phyloP scores from a whole-genome alignment of 1,140 invertebrate species.

The Sinonovacula constricta region DNA sequence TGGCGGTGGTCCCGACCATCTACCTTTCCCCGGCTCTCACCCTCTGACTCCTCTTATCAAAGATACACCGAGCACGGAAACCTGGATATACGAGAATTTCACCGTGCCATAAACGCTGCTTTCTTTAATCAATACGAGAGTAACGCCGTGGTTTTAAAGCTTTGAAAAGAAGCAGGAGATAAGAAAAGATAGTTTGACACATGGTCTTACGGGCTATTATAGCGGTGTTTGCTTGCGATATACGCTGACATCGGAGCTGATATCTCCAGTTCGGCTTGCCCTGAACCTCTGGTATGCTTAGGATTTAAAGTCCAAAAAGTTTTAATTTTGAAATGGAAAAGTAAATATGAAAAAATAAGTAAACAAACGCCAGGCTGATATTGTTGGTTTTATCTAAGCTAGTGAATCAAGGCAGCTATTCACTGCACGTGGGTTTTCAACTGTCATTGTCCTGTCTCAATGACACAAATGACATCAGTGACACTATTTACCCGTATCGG shows the following conservation, averaged over 20 bases:
- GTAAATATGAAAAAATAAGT: constrained; percentile 45
- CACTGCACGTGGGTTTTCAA: too few species aligned
- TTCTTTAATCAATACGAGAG: constrained; percentile 42
- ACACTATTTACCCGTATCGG: too few species aligned
- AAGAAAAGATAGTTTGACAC: constrained; percentile 53
- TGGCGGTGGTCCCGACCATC: not conserved
- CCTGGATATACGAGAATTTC: constrained; percentile 40
- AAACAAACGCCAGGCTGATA: not conserved
- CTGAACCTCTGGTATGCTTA: constrained; percentile 49
- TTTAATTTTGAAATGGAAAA: constrained; percentile 55
- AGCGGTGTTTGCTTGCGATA: constrained; percentile 46
- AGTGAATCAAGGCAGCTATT: too few species aligned
- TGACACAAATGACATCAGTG: too few species aligned
- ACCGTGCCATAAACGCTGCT: constrained; percentile 27
- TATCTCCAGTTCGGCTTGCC: constrained; percentile 44
- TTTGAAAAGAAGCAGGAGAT: constrained; percentile 48
- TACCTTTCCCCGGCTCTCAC: not conserved
- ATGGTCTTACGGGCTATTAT: constrained; percentile 48
- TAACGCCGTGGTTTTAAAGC: constrained; percentile 35
- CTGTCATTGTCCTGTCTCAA: too few species aligned
- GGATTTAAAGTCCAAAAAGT: constrained; percentile 49
- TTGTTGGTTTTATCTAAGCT: not conserved
- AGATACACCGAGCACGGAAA: not conserved
- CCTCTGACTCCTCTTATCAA: not conserved
- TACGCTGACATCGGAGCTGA: constrained; percentile 48